Percentiles rank a stretch among this genome's conserved stretches.
Conservation (phyloP, 2,797 vertebrate genomes). For the Myripristis murdjan region DNA sequence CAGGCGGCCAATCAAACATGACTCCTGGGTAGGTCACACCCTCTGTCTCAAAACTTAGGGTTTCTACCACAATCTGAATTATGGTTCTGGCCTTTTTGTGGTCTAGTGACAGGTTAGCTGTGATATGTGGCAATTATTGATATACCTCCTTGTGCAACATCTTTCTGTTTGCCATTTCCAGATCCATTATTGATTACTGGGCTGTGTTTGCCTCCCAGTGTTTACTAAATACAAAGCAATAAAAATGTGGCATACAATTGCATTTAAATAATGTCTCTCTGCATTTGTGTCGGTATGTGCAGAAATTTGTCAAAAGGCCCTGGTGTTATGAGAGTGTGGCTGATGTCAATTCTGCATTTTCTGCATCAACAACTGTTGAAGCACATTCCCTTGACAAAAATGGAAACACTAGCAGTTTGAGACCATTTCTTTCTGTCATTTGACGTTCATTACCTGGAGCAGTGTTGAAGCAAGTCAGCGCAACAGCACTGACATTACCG, state of each 20-base stretch:
- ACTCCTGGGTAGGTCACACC: constrained; percentile 84
- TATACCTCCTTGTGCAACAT: neutral
- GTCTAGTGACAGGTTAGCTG: neutral
- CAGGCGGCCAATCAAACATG: constrained; percentile 84
- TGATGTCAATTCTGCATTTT: no score
- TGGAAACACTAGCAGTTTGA: neutral
- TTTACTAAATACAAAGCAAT: no score
- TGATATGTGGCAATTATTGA: neutral
- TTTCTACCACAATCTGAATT: neutral
- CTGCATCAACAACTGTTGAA: no score
- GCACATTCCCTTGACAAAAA: neutral
- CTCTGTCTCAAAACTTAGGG: neutral
- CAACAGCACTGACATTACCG: neutral
- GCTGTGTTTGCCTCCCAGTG: neutral
- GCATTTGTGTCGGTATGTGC: no score
- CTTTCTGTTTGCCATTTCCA: neutral
- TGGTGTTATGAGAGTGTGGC: no score
- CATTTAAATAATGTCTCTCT: no score
- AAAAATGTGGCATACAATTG: no score
- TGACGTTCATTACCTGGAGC: neutral
- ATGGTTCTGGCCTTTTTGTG: neutral
- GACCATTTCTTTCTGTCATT: neutral
- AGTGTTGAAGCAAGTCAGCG: neutral
- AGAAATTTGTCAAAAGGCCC: no score
- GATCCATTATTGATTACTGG: neutral